Evolutionary conservation across 2,888 invertebrate species (phyloP).

Genomic region (Cephus runcator): DNA sequence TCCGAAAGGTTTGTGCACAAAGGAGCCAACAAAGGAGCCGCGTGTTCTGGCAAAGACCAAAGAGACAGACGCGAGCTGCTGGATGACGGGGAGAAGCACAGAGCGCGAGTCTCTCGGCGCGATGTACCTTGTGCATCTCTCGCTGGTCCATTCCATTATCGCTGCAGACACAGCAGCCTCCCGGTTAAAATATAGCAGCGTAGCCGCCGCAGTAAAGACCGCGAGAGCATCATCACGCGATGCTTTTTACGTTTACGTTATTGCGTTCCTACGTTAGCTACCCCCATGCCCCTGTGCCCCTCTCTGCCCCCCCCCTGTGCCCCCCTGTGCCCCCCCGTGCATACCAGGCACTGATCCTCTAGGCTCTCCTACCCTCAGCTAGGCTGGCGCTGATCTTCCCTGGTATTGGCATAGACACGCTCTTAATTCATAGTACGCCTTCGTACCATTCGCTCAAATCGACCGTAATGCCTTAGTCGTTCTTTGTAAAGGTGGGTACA

Average conservation of each 20-base stretch:
- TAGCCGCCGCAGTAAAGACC: not conserved
- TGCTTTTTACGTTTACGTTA: not conserved
- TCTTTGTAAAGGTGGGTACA: not conserved
- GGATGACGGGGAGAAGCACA: not conserved
- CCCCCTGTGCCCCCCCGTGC: no score
- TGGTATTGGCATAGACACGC: not conserved
- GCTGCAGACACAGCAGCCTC: not conserved
- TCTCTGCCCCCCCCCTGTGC: no score
- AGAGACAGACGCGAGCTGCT: slow-evolving; percentile 6
- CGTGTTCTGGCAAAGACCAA: slow-evolving; percentile 12
- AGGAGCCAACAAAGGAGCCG: slow-evolving; percentile 13
- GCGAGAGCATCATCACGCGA: not conserved
- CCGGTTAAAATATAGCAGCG: not conserved
- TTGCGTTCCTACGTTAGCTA: not conserved
- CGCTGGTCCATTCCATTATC: slow-evolving; percentile 16
- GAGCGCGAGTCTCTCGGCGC: not conserved
- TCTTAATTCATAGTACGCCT: not conserved
- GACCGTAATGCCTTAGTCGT: not conserved
- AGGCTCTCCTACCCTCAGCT: no score
- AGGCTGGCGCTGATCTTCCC: not conserved
- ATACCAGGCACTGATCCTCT: not conserved
- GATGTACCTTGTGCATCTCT: not conserved
- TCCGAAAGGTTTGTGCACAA: slow-evolving; percentile 7
- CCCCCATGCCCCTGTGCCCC: no score
- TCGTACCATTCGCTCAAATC: not conserved